phyloP scores from a whole-genome alignment of 2,888 invertebrate genomes.

The Neoaliturus tenellus region DNA sequence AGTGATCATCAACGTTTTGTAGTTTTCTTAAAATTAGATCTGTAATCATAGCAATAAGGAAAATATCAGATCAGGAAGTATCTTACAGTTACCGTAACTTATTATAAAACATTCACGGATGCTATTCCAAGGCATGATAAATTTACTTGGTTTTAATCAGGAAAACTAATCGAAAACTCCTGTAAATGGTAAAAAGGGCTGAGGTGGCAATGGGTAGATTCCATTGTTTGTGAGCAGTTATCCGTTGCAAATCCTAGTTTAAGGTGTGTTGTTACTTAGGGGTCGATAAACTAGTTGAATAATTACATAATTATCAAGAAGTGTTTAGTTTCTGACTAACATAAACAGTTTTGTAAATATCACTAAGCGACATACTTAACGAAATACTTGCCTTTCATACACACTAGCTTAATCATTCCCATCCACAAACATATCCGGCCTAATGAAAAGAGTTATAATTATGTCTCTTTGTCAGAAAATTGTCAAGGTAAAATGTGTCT shows the following conservation, averaged over 20 bases:
- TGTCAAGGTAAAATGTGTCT: not conserved
- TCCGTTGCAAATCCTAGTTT: not conserved
- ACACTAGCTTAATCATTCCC: not conserved
- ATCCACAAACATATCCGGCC: slow-evolving; percentile 43
- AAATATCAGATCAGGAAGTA: too few species aligned
- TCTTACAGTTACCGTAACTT: too few species aligned
- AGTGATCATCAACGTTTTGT: too few species aligned
- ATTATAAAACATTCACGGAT: too few species aligned
- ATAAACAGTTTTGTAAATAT: slow-evolving; percentile 5
- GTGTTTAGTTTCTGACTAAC: slow-evolving; percentile 1
- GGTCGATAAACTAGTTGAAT: not conserved
- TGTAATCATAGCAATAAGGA: too few species aligned
- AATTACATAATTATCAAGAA: not conserved
- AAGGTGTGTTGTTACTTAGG: slow-evolving; percentile 24
- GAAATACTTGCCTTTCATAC: slow-evolving; percentile 31
- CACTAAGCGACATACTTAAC: slow-evolving; percentile 1
- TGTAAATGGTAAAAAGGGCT: too few species aligned
- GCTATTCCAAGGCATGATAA: too few species aligned
- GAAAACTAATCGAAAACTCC: too few species aligned
- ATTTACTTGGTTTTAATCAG: too few species aligned
- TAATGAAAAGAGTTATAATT: slow-evolving; percentile 8
- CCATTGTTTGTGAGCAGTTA: not conserved
- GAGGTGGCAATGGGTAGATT: too few species aligned
- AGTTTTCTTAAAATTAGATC: too few species aligned
- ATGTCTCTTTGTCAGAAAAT: not conserved